These are phyloP conservation scores for Pluvianellus socialis DNA, from an alignment of 2,113 vertebrate species.

Conservation along the genomic window DNA sequence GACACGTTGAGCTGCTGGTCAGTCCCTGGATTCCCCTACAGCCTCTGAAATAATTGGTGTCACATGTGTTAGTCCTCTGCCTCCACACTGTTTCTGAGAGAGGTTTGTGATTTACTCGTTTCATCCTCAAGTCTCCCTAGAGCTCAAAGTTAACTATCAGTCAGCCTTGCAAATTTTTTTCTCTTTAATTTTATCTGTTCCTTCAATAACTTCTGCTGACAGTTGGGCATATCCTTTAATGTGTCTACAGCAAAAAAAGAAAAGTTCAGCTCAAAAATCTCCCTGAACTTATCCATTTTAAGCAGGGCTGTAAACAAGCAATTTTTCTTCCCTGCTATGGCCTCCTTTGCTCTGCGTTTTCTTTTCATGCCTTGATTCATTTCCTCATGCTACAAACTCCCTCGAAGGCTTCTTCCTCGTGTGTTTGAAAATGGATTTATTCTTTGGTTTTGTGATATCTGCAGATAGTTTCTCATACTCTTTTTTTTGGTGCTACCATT, in stretches of 20 bases:
- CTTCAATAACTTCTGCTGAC: background rate
- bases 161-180: background rate
- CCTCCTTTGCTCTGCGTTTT: background rate
- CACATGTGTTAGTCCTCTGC: background rate
- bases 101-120: background rate
- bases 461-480: background rate
- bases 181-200: background rate
- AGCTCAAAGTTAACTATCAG: background rate
- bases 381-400: background rate
- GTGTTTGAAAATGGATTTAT: background rate
- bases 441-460: background rate
- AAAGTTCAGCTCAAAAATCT: background rate
- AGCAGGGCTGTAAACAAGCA: background rate
- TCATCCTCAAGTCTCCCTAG: background rate
- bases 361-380: background rate
- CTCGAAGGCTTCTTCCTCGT: background rate
- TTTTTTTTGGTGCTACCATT: background rate
- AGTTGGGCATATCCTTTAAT: background rate
- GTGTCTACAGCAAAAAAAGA: background rate
- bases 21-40: background rate
- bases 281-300: background rate
- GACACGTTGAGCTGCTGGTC: background rate
- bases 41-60: background rate
- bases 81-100: background rate
- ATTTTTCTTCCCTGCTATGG: background rate